phyloP scores from a whole-genome alignment of 2,888 invertebrate species.

The Cerceris ruficornis region DNA sequence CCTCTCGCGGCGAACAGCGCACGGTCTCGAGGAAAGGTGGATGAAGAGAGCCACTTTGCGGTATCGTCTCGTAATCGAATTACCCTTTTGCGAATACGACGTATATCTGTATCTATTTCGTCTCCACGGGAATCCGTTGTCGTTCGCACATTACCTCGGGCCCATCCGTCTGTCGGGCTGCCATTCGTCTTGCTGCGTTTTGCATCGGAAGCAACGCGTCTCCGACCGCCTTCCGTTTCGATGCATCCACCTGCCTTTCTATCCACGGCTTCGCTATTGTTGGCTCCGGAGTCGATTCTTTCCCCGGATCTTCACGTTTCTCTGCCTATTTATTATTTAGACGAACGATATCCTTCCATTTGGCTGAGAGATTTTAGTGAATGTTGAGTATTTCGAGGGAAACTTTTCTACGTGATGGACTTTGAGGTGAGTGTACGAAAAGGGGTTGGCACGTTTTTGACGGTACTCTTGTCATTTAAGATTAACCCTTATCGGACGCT shows the following conservation, averaged over 20 bases:
- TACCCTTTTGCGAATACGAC: constrained; percentile 13
- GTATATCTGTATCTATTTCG: constrained; percentile 17
- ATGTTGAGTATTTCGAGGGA: neutral
- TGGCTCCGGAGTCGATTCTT: constrained; percentile 23
- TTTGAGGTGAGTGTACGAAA: too few relatives aligned
- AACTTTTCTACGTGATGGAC: too few relatives aligned
- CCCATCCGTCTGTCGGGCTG: constrained; percentile 34
- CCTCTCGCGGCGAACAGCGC: too few relatives aligned
- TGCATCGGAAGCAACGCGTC: constrained; percentile 30
- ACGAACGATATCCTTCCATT: neutral
- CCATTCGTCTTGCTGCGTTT: constrained; percentile 49
- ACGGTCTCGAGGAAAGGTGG: neutral
- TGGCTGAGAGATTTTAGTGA: neutral
- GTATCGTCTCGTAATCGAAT: constrained; percentile 41
- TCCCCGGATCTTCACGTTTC: neutral
- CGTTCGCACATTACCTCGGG: constrained; percentile 36
- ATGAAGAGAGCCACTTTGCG: constrained; percentile 8
- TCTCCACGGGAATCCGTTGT: constrained; percentile 34
- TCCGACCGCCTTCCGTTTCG: constrained; percentile 8
- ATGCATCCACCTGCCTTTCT: constrained; percentile 31
- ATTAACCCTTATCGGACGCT: too few relatives aligned
- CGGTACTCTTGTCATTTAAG: too few relatives aligned
- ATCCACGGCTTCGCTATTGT: constrained; percentile 29
- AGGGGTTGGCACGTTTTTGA: too few relatives aligned
- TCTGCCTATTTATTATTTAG: constrained; percentile 14